Percentiles rank a stretch among this genome's conserved stretches.
phyloP scores from a whole-genome alignment of 2,113 vertebrate genomes.

The Daboia siamensis region DNA sequence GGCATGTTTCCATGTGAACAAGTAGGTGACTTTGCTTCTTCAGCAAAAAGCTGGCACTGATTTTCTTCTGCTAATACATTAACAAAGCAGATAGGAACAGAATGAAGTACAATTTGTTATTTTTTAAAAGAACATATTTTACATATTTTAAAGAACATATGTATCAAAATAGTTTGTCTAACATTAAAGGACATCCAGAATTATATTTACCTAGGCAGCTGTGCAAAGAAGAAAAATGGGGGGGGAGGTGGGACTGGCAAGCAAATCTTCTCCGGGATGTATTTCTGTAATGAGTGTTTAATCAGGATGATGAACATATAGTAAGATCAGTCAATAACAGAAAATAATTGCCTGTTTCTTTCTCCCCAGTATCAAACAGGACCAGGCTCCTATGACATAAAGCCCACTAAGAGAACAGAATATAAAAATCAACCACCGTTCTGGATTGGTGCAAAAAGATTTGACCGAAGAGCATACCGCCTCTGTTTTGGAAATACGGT shows the following conservation, averaged over 20 bases:
- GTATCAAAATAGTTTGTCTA: neutral
- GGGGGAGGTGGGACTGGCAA: too few relatives aligned
- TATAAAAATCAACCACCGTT: conserved; percentile 56
- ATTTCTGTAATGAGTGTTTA: neutral
- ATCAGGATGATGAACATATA: neutral
- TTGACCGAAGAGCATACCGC: conserved; percentile 26
- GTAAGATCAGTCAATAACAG: neutral
- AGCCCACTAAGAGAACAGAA: conserved; percentile 22
- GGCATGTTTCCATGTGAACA: conserved; percentile 60
- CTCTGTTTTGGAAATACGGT: conserved; percentile 55
- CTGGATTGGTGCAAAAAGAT: conserved; percentile 63
- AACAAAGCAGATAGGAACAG: neutral
- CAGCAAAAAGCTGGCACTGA: neutral
- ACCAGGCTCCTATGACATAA: conserved; percentile 59
- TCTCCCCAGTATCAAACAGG: conserved; percentile 53
- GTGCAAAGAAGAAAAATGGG: neutral
- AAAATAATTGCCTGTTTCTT: neutral
- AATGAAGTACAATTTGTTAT: neutral
- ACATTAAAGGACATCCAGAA: neutral
- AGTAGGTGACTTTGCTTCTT: conserved; percentile 52
- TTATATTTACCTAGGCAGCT: neutral
- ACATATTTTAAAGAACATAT: neutral
- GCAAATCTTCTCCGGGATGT: neutral
- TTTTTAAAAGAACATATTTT: neutral
- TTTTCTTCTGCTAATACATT: neutral